phyloP scores from a whole-genome alignment of 2,888 invertebrate species.

The Diarsia mendica region DNA sequence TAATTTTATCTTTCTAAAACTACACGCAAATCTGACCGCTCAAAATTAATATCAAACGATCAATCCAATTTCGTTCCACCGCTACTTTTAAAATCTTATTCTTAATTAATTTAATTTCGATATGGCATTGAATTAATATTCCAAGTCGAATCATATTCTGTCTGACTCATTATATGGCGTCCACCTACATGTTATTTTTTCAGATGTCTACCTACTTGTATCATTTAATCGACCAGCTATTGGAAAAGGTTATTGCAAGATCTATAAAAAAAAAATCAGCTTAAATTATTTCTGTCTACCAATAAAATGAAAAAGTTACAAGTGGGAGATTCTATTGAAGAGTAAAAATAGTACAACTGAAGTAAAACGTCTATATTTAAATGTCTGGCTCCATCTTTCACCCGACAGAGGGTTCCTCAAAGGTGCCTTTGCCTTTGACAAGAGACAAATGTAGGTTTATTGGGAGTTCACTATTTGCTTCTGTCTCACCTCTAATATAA shows the following conservation, averaged over 20 bases:
- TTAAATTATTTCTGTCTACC: slow-evolving; percentile 32
- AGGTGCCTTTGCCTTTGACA: slow-evolving; percentile 43
- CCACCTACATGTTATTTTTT: slow-evolving; percentile 56
- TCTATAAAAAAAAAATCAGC: slow-evolving; percentile 26
- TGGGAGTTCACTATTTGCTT: slow-evolving; percentile 4
- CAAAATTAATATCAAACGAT: slow-evolving; percentile 68
- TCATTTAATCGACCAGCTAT: slow-evolving; percentile 36
- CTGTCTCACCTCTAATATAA: not conserved
- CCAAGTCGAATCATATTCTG: slow-evolving; percentile 50
- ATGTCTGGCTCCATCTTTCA: slow-evolving; percentile 30
- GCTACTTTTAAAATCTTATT: slow-evolving; percentile 38
- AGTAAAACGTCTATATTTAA: slow-evolving; percentile 18
- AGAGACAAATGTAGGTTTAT: slow-evolving; percentile 3
- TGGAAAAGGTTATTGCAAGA: slow-evolving; percentile 34
- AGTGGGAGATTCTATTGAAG: slow-evolving; percentile 9
- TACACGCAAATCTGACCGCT: slow-evolving; percentile 4
- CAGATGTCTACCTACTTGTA: slow-evolving; percentile 22
- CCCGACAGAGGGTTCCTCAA: slow-evolving; percentile 1
- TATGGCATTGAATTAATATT: slow-evolving; percentile 64
- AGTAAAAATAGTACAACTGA: slow-evolving; percentile 6
- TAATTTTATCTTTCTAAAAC: slow-evolving; percentile 14
- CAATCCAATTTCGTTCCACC: slow-evolving; percentile 72
- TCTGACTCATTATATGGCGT: slow-evolving; percentile 53
- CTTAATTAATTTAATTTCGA: slow-evolving; percentile 62
- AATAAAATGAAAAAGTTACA: slow-evolving; percentile 11